Evolutionary conservation across 2,797 vertebrate species (phyloP).

Genomic region (Acanthurus leucopareius): DNA sequence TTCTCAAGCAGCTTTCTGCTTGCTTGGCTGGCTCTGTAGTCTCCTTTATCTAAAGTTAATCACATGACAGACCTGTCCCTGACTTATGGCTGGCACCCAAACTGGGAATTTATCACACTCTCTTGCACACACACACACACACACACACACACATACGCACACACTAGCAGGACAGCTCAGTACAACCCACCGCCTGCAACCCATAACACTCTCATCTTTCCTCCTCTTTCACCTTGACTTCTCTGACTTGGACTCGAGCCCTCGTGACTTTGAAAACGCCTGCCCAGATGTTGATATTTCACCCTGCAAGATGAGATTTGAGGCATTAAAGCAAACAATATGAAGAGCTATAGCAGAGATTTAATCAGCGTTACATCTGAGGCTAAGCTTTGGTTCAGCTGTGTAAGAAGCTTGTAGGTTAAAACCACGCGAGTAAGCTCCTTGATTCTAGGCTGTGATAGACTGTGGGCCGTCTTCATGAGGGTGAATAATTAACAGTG

Average conservation of each 20-base stretch:
- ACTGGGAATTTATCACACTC: conserved; percentile 65
- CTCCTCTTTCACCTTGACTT: conserved; percentile 55
- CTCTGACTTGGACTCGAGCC: conserved; percentile 17
- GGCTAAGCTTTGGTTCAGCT: conserved; percentile 66
- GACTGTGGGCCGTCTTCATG: conserved; percentile 26
- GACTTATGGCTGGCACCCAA: conserved; percentile 53
- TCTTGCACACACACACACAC: conserved; percentile 43
- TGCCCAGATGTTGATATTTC: conserved; percentile 68
- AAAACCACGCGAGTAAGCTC: conserved; percentile 56
- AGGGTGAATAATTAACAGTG: conserved; percentile 73
- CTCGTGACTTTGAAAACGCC: conserved; percentile 31
- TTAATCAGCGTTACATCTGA: conserved; percentile 63
- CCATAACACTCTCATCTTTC: conserved; percentile 33
- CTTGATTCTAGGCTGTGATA: conserved; percentile 66
- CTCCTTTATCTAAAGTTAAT: conserved; percentile 70
- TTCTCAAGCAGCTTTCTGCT: conserved; percentile 46
- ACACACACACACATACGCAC: conserved; percentile 37
- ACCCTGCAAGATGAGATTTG: conserved; percentile 28
- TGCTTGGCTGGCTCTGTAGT: conserved; percentile 45
- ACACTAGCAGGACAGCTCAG: conserved; percentile 42
- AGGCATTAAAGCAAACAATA: conserved; percentile 36
- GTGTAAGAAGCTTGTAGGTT: conserved; percentile 71
- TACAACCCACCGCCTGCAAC: conserved; percentile 8
- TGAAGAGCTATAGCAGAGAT: conserved; percentile 43
- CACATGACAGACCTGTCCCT: conserved; percentile 51